Percentiles rank a stretch among this genome's conserved stretches.
Conservation (phyloP, 2,888 invertebrate genomes). For the Lasioglossum vierecki region DNA sequence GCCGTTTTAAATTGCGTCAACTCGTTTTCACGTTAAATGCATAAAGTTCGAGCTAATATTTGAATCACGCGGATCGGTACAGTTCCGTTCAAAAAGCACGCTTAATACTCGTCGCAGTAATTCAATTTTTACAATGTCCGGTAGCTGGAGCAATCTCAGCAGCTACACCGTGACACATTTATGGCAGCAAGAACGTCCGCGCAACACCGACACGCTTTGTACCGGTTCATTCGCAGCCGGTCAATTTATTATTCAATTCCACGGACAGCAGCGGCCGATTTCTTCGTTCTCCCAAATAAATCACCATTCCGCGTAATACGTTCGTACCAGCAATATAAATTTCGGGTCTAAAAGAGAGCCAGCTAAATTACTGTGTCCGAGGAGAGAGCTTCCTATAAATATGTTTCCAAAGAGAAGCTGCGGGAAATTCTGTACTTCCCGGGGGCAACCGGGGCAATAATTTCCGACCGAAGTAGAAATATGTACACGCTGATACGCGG, state of each 20-base stretch:
- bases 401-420: slow-evolving; percentile 36
- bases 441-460: slow-evolving; percentile 27
- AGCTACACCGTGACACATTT: neutral
- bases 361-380: slow-evolving; percentile 15
- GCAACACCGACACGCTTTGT: neutral
- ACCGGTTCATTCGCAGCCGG: slow-evolving; percentile 6
- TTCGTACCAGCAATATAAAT: slow-evolving; percentile 43
- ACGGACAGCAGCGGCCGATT: neutral
- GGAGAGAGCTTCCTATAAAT: slow-evolving; percentile 37
- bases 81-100: neutral
- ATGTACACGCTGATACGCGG: slow-evolving; percentile 10
- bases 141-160: neutral
- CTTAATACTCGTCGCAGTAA: neutral
- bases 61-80: too few species aligned
- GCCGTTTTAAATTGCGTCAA: too few species aligned
- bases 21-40: too few species aligned
- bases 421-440: slow-evolving; percentile 44
- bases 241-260: slow-evolving; percentile 21
- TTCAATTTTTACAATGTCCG: slow-evolving; percentile 1
- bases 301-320: neutral
- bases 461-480: slow-evolving; percentile 25
- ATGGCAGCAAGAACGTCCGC: neutral
- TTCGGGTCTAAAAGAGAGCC: slow-evolving; percentile 38
- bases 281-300: slow-evolving; percentile 22
- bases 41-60: too few species aligned